phyloP scores from a whole-genome alignment of 2,888 invertebrate species.

The Atethmia centrago region DNA sequence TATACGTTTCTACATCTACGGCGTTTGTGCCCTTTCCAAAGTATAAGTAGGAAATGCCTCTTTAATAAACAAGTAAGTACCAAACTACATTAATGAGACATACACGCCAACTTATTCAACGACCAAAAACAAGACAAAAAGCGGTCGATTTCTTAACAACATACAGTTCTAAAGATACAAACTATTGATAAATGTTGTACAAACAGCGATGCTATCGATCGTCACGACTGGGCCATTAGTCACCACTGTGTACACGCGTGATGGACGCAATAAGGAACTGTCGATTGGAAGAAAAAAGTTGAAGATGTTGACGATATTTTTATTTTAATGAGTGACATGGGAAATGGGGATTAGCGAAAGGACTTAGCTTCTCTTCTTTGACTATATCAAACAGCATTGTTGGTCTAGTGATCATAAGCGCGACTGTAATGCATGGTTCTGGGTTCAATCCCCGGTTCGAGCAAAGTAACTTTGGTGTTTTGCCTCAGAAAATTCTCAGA shows the following conservation, averaged over 20 bases:
- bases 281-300: conserved; percentile 18
- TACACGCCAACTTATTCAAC: not conserved
- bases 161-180: conserved; percentile 48
- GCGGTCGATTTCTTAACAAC: conserved; percentile 37
- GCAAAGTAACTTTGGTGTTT: not conserved
- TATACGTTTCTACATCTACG: no score
- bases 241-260: conserved; percentile 40
- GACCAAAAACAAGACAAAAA: conserved; percentile 14
- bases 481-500: not conserved
- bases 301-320: not conserved
- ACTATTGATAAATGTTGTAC: conserved; percentile 62
- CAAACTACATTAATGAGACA: not conserved
- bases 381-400: no score
- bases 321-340: conserved; percentile 7
- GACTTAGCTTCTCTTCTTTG: not conserved
- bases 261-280: conserved; percentile 21
- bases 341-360: conserved; percentile 3
- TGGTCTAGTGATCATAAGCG: not conserved
- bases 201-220: conserved; percentile 67
- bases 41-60: no score
- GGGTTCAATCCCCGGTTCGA: not conserved
- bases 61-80: not conserved
- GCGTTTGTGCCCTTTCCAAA: no score
- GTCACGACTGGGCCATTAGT: conserved; percentile 61
- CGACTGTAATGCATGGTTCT: not conserved